These are phyloP conservation scores for Labia minor DNA, from an alignment of 2,888 invertebrate species.

Conservation along the genomic window DNA sequence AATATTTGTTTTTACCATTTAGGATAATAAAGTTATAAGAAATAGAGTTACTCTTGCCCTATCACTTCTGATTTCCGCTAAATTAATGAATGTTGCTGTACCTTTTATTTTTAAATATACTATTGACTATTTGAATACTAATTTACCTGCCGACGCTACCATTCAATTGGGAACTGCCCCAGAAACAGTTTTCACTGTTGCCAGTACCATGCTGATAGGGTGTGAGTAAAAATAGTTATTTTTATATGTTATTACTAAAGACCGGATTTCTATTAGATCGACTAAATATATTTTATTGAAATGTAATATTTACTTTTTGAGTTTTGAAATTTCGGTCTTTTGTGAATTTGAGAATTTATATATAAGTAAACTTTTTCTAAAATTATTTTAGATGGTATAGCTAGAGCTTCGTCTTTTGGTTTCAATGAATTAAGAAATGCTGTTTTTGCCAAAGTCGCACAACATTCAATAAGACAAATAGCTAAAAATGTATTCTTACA, in stretches of 20 bases:
- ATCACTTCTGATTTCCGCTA: constrained; percentile 66
- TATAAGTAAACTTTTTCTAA: too few relatives aligned
- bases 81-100: constrained; percentile 80
- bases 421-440: constrained; percentile 97
- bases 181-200: constrained; percentile 65
- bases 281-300: too few relatives aligned
- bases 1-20: constrained; percentile 27
- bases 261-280: not conserved
- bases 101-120: constrained; percentile 94
- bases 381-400: constrained; percentile 90
- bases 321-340: not conserved
- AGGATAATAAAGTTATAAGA: constrained; percentile 64
- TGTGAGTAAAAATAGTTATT: constrained; percentile 52
- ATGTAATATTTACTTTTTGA: too few relatives aligned
- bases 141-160: constrained; percentile 42
- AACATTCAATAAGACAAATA: constrained; percentile 88
- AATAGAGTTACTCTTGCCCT: constrained; percentile 75
- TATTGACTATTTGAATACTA: constrained; percentile 72
- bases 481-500: constrained; percentile 93
- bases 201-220: constrained; percentile 70
- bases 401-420: constrained; percentile 77
- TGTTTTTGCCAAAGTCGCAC: constrained; percentile 94
- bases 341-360: too few relatives aligned
- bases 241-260: not conserved
- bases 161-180: constrained; percentile 69